Evolutionary conservation across 2,888 invertebrate species (phyloP), one percentile per base, ranked within the genome.

Genomic region (Isotomurus palustris): DNA sequence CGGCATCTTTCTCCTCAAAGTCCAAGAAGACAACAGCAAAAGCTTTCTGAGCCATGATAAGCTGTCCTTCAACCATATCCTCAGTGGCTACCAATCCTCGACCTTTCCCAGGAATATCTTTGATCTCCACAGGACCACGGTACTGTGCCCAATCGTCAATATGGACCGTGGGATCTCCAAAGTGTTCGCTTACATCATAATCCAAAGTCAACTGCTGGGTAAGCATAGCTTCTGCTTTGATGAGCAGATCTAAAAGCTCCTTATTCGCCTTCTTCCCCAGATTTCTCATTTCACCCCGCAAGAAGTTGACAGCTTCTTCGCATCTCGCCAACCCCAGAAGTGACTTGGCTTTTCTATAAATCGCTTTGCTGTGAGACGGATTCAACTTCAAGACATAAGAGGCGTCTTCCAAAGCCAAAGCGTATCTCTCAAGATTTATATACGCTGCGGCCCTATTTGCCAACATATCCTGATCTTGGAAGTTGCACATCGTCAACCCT

Each of bases 371-470:
- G 49, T 65, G 62, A 6, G 36, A 36, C 1, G 53, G 50, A 12
- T 52, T 32, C n/a, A 47, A 10, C 40, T 14, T 14, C 14, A 66
- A 41, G 17, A 45, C 49, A n/a, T 21, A 14, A n/a, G 51, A 21
- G 3, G 52, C 43, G 49, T 66, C 66, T 41, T 44, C 53, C 24
- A 59, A 36, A 14, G 56, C 60, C 10, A 29, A 12, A 14, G 12
- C 1, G 44, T 35, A 66, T 8, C 53, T 55, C 53, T 29, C 53
- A 10, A 63, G 52, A 28, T 62, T 50, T 12, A 66, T 35, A 32
- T 64, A 66, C 2, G 56, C 53, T 5, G 54, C 54, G 12, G 63
- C 53, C 6, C 66, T 55, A 24, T 66, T 66, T 17, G 62, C 52
- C 29, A 66, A 27, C 19, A 64, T 45, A 41, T 63, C 60, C 10